Evolutionary conservation across 2,888 invertebrate species (phyloP).

Genomic region (Agrotis segetum): DNA sequence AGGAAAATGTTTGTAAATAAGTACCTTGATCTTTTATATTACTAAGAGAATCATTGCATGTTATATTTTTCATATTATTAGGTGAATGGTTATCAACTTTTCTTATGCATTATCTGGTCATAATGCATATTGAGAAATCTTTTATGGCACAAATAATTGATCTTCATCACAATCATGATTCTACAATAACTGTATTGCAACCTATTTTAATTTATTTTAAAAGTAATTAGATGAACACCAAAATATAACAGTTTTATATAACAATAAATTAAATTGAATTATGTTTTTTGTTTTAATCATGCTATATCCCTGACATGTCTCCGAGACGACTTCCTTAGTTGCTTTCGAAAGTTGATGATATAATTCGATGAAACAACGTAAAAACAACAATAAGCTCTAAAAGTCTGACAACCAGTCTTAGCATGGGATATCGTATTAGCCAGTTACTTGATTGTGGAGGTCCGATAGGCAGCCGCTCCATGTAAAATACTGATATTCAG

Average conservation of each 20-base stretch:
- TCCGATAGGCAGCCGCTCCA: too few species aligned
- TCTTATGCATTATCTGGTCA: constrained; percentile 87
- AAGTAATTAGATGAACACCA: constrained; percentile 79
- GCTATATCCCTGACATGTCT: neutral
- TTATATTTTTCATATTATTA: constrained; percentile 75
- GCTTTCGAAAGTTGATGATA: too few species aligned
- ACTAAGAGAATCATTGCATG: constrained; percentile 82
- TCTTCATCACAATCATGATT: constrained; percentile 86
- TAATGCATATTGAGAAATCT: constrained; percentile 85
- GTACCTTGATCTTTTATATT: constrained; percentile 77
- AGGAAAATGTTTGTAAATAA: constrained; percentile 85
- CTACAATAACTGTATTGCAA: constrained; percentile 69
- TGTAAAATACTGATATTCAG: too few species aligned
- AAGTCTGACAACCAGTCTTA: too few species aligned
- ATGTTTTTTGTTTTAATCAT: constrained; percentile 21
- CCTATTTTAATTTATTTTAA: constrained; percentile 67
- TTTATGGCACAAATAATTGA: constrained; percentile 80
- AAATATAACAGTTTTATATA: constrained; percentile 78
- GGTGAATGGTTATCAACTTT: constrained; percentile 81
- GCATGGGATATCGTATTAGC: too few species aligned
- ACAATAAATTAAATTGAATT: constrained; percentile 70
- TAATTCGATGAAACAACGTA: too few species aligned
- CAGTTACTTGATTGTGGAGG: too few species aligned
- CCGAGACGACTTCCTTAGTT: too few species aligned
- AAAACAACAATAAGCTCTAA: too few species aligned